These are phyloP conservation scores for Carcinoscorpius rotundicauda DNA, from an alignment of 1,140 invertebrate genomes.

Conservation along the genomic window DNA sequence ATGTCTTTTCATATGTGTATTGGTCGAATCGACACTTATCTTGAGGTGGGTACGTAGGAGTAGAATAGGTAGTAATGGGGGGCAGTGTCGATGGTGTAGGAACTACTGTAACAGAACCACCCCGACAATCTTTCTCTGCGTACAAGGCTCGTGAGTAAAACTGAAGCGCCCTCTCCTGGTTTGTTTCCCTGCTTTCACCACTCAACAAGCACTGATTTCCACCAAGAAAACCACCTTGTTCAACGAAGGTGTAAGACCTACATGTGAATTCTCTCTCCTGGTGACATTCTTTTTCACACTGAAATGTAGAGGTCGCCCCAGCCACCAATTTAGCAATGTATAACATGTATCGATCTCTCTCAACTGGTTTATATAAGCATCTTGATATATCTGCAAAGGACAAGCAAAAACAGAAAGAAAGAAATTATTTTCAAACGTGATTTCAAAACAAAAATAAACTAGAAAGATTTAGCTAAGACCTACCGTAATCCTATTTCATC, in stretches of 20 bases:
- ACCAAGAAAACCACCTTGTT: slow-evolving; percentile 18
- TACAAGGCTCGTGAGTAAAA: slow-evolving; percentile 32
- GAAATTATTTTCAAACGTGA: no score
- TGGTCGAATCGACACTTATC: slow-evolving; percentile 23
- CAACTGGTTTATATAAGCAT: slow-evolving; percentile 29
- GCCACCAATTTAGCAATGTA: slow-evolving; percentile 36
- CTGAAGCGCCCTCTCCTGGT: slow-evolving; percentile 32
- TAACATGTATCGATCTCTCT: slow-evolving; percentile 31
- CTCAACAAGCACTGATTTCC: slow-evolving; percentile 33
- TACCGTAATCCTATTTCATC: no score
- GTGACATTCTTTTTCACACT: slow-evolving; percentile 38
- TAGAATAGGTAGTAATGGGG: not conserved
- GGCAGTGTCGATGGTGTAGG: not conserved
- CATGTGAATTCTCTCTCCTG: slow-evolving; percentile 39
- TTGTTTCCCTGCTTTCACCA: slow-evolving; percentile 31
- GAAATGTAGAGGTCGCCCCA: slow-evolving; percentile 25
- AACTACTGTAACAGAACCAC: not conserved
- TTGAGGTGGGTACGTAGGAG: not conserved
- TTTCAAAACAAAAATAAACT: no score
- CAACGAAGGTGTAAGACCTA: slow-evolving; percentile 37
- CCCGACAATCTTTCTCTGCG: slow-evolving; percentile 32
- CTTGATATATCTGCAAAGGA: slow-evolving; percentile 26
- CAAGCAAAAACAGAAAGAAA: no score
- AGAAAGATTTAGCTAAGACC: no score
- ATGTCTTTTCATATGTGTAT: slow-evolving; percentile 36